Evolutionary conservation across 2,113 vertebrate species (phyloP).

Genomic region (Fulmarus glacialis): DNA sequence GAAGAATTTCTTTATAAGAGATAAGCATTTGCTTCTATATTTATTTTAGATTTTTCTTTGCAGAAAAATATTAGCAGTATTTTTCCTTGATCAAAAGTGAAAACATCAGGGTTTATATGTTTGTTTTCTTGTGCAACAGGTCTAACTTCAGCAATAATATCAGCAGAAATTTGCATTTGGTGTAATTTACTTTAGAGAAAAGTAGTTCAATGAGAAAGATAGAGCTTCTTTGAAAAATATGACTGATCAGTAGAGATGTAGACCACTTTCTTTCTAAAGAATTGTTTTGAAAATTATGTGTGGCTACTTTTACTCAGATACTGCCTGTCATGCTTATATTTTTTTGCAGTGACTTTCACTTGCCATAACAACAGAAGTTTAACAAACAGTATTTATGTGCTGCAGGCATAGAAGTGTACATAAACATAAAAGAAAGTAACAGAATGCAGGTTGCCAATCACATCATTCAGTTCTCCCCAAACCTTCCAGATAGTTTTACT

Average conservation of each 20-base stretch:
- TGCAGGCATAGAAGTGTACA: constrained; percentile 41
- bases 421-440: constrained; percentile 54
- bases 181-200: not conserved
- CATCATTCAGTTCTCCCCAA: constrained; percentile 6
- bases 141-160: not conserved
- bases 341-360: constrained; percentile 59
- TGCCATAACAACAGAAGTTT: constrained; percentile 66
- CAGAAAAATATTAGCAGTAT: not conserved
- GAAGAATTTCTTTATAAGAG: not conserved
- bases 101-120: not conserved
- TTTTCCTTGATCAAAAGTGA: not conserved
- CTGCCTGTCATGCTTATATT: constrained; percentile 16
- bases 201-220: not conserved
- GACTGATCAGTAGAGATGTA: not conserved
- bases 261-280: not conserved
- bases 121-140: not conserved
- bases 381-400: constrained; percentile 58
- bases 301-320: constrained; percentile 49
- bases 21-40: not conserved
- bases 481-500: constrained; percentile 53
- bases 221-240: not conserved
- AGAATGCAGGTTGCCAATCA: constrained; percentile 66
- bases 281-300: not conserved
- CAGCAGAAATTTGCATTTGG: not conserved
- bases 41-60: not conserved